Evolutionary conservation across 2,797 vertebrate species (phyloP).

Genomic region (Morelia viridis): DNA sequence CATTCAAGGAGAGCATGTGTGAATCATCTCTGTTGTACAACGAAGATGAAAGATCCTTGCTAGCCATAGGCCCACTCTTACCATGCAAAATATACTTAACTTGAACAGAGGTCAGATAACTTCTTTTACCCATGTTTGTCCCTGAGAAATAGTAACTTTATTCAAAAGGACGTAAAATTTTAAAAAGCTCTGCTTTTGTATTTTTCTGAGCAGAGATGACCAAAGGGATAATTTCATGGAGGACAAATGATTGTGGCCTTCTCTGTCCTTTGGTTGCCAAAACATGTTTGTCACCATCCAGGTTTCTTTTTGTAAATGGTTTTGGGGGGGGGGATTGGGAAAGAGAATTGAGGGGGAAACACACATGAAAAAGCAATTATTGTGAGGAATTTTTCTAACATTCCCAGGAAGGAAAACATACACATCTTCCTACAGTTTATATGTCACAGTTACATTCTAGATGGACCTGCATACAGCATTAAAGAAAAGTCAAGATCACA

Average conservation of each 20-base stretch:
- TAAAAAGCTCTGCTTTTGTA: neutral
- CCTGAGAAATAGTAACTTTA: neutral
- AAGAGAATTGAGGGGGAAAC: neutral
- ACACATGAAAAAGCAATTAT: neutral
- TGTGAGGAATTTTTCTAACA: neutral
- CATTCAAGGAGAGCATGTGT: neutral
- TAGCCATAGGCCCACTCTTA: neutral
- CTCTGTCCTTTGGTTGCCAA: neutral
- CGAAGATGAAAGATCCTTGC: neutral
- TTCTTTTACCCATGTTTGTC: neutral
- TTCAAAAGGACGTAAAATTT: neutral
- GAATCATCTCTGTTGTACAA: neutral
- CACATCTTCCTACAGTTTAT: neutral
- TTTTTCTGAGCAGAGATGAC: neutral
- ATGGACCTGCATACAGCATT: neutral
- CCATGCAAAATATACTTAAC: neutral
- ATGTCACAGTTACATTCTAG: neutral
- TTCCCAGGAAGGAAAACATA: neutral
- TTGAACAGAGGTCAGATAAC: neutral
- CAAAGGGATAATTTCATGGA: neutral
- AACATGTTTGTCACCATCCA: neutral
- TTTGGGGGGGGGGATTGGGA: neutral
- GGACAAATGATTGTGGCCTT: neutral
- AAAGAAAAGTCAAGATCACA: neutral
- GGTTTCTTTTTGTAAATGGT: neutral